Evolutionary conservation across 64 coral and sea anemone genomes (phyloP).

Genomic region (Porites lutea): DNA sequence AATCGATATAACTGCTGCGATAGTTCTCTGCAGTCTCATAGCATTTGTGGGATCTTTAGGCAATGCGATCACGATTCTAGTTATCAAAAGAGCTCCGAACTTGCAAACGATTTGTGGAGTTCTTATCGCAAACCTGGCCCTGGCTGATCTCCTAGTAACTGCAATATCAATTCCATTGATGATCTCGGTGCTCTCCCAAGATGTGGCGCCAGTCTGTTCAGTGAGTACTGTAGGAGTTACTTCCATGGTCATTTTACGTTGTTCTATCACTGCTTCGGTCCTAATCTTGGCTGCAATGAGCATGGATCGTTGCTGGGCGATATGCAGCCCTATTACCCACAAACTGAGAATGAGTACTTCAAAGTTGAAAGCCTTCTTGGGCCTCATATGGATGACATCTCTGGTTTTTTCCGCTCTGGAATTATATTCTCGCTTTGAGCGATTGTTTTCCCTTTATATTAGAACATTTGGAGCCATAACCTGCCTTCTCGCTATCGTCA

Average conservation of each 20-base stretch:
- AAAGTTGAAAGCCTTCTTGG: not conserved
- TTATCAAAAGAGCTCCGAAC: not conserved
- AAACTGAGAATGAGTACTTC: conserved; percentile 26
- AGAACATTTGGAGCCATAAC: not conserved
- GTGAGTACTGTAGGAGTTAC: not conserved
- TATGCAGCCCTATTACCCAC: not conserved
- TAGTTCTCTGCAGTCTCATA: not conserved
- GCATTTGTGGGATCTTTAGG: not conserved
- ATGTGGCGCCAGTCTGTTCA: not conserved
- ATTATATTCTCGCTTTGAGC: not conserved
- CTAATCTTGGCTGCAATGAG: not conserved
- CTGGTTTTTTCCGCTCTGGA: not conserved
- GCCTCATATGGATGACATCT: not conserved
- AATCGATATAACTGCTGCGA: not conserved
- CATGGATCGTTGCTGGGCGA: conserved; percentile 28
- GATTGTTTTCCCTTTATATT: not conserved
- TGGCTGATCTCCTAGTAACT: conserved; percentile 3
- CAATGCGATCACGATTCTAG: not conserved
- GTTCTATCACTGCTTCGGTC: not conserved
- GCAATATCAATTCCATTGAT: not conserved
- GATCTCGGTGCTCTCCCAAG: not conserved
- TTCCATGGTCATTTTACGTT: not conserved
- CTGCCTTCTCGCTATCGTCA: not conserved
- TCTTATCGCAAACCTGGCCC: conserved; percentile 9
- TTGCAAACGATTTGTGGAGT: conserved; percentile 2